Evolutionary conservation across 2,888 invertebrate species (phyloP).

Genomic region (Nymphalis c-album): DNA sequence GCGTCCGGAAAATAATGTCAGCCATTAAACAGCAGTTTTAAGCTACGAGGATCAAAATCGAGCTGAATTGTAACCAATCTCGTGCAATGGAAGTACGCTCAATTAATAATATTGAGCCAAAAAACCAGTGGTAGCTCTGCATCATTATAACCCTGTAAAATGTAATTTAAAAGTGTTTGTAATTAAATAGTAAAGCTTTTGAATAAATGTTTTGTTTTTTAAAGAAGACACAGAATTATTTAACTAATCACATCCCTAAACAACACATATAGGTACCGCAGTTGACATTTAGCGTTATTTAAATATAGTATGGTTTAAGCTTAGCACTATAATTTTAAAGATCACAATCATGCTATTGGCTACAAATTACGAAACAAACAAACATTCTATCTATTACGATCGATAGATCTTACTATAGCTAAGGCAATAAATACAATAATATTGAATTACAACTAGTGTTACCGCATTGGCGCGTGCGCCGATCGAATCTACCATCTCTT

Average conservation of each 20-base stretch:
- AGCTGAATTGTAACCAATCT: too few relatives aligned
- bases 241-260: too few relatives aligned
- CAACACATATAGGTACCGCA: too few relatives aligned
- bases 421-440: constrained; percentile 47
- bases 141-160: too few relatives aligned
- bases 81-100: too few relatives aligned
- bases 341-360: constrained; percentile 4
- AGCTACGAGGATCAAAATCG: too few relatives aligned
- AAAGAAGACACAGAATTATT: background rate
- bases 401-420: constrained; percentile 30
- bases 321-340: constrained; percentile 5
- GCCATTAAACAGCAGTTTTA: too few relatives aligned
- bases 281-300: background rate
- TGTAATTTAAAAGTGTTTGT: too few relatives aligned
- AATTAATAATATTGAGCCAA: too few relatives aligned
- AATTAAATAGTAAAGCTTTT: too few relatives aligned
- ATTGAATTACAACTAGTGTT: constrained; percentile 71
- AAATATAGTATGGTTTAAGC: background rate
- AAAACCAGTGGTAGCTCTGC: too few relatives aligned
- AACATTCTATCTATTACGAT: constrained; percentile 6
- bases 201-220: background rate
- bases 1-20: too few relatives aligned
- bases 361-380: constrained; percentile 17
- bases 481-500: constrained; percentile 63
- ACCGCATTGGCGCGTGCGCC: constrained; percentile 73